Base-by-base conservation (phyloP, 2,888 invertebrate genomes). In the Labia minor region DNA sequence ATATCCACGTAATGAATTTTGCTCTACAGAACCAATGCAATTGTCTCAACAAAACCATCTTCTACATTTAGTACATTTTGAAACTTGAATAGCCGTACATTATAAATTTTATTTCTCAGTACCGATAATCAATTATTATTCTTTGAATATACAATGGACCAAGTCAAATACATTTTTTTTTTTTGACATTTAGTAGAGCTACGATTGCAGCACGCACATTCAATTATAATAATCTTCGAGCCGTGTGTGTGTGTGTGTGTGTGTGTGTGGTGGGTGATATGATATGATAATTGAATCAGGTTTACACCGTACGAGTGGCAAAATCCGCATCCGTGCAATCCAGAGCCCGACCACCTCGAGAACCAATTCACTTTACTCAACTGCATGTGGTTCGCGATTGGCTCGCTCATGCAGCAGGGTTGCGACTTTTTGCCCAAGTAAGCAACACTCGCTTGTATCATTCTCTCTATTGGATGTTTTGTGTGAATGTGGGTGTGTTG, bases 311-410 rank as follows among this genome's bases (percentile, higher is more conserved):
- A 95, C 79, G 97, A 97, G 82, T 94, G 93, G 93, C 91, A 93
- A 77, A 90, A 89, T 79, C 89, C 91, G 67, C 90, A 91, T 74
- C 90, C 92, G 70, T 88, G 90, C 76, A 90, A 92, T 77, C 87
- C 89, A 67, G 89, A 89, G 82, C 86, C 87, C 74, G 88, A 90
- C 73, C 86, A 86, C 71, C 81, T 94, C 77, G 93, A 95, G 80
- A 95, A 94, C 77, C 92, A 93, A 79, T 95, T 95, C 81, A 93
- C 90, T 68, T 81, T 90, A 77, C 83, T 90, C 81, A 96, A 95
- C 83, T 93, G 94, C 81, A 87, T 96, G 83, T 98, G 97, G 97
- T 97, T 97, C 81, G 93, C 94, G 73, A 92, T 95, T 73, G 92
- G 93, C 74, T 93, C 93, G 63, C 84, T 95, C 74, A 92, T 95